Evolutionary conservation across 2,797 vertebrate species (phyloP).

Genomic region (Pipistrellus nathusii): DNA sequence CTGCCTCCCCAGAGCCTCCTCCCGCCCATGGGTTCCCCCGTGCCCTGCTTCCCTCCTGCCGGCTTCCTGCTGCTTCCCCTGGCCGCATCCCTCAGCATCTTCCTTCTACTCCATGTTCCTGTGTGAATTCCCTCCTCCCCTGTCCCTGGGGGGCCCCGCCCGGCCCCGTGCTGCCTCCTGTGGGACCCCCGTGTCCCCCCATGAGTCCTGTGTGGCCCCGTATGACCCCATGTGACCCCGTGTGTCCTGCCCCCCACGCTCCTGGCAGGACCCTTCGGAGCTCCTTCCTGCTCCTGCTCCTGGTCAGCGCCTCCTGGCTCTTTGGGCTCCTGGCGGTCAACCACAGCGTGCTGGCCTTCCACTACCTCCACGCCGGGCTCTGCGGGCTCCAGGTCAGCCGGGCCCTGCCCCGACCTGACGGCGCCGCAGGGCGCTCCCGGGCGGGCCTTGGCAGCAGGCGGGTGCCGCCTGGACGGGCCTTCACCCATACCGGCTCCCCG

Average conservation of each 20-base stretch:
- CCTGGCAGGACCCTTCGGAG: conserved; percentile 93
- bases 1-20: not conserved
- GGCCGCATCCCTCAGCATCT: not conserved
- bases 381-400: conserved; percentile 95
- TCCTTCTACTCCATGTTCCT: not conserved
- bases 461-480: not conserved
- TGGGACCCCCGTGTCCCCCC: not conserved
- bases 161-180: not conserved
- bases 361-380: conserved; percentile 97
- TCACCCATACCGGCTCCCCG: not conserved
- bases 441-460: not conserved
- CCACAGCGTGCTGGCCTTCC: conserved; percentile 98
- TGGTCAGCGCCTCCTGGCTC: conserved; percentile 97
- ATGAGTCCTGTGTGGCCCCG: conserved; percentile 27
- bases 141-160: conserved; percentile 52
- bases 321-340: conserved; percentile 99
- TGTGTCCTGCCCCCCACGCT: conserved; percentile 69
- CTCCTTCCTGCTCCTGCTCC: conserved; percentile 95
- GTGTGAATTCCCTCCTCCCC: conserved; percentile 48
- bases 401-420: not conserved
- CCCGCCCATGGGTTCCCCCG: not conserved
- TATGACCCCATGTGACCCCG: not conserved
- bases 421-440: not conserved
- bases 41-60: not conserved
- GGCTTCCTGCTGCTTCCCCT: not conserved